Base-by-base conservation (phyloP, 2,113 vertebrate species). In the Ursus arctos region DNA sequence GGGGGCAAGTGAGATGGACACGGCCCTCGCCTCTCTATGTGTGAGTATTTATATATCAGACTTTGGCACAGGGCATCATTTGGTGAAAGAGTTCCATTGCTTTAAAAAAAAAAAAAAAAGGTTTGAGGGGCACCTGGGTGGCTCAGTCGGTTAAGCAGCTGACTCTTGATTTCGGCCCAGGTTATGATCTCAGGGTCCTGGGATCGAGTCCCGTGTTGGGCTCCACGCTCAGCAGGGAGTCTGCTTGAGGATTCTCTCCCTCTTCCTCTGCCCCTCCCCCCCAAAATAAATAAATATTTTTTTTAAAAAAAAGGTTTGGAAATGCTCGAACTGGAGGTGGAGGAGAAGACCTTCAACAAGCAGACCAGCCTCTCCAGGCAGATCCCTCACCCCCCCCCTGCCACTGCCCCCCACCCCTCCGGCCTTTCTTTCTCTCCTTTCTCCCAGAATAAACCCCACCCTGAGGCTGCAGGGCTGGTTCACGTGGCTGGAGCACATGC, bases 331-430 rank as follows among this genome's bases (percentile, higher is more conserved):
- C 13, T n/a, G 13, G 36, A 69, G 53, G 24, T 10, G 21, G 47
- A 63, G 57, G 47, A 63, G 57, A 55, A 9, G 21, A 6, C 15
- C 16, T 71, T 84, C 72, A 59, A 2, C 15, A 2, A 11, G 19
- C 51, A 53, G 40, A 51, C 15, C 7, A 0, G 3, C 18, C 51
- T 96, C 6, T 49, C 59, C 65, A 76, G 40, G 43, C 16, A 19
- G 13, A 6, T 21, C 7, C 2, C 61, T 67, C 12, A 0, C 6
- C 43, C 36, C 36, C 2, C 36, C 18, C 14, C 5, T 28, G 2
- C 7, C 1, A 16, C 80, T 72, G 72, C 33, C 31, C 79, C 53
- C 36, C 24, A 77, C 67, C 22, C 0, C 36, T 19, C 61, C 18
- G 0, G 0, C 7, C 51, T 51, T 11, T 31, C 57, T 10, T 31